A percentile compares a stretch with the other conserved stretches of the same genome.
Evolutionary conservation across 2,113 vertebrate genomes (phyloP).

Genomic region (Rousettus leschenaultii): DNA sequence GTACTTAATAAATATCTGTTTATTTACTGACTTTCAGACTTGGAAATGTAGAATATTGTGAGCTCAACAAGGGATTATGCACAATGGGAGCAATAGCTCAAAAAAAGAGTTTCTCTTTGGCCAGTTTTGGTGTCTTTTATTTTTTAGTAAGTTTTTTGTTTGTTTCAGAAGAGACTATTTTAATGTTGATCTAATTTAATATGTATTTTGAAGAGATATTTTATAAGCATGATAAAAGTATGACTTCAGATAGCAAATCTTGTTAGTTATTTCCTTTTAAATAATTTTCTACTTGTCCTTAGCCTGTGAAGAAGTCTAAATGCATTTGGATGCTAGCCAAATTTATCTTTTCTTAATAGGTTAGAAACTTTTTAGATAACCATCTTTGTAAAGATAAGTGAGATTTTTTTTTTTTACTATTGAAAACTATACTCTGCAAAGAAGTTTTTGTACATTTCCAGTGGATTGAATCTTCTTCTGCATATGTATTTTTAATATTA

Average conservation of each 20-base stretch:
- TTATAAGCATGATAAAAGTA: conserved; percentile 40
- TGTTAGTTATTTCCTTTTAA: conserved; percentile 52
- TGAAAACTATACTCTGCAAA: conserved; percentile 38
- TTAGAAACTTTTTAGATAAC: background rate
- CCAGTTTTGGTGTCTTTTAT: background rate
- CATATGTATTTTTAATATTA: conserved; percentile 45
- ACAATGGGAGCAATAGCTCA: background rate
- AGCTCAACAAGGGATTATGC: conserved; percentile 27
- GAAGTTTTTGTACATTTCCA: conserved; percentile 36
- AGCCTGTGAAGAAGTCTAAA: background rate
- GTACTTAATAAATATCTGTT: conserved; percentile 20
- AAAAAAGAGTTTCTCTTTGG: background rate
- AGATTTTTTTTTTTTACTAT: background rate
- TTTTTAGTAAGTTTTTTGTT: conserved; percentile 45
- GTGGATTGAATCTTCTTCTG: conserved; percentile 27
- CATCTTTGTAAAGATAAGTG: conserved; percentile 28
- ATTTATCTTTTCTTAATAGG: conserved; percentile 48
- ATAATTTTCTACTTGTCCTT: conserved; percentile 45
- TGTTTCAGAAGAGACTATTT: conserved; percentile 40
- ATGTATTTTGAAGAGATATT: conserved; percentile 18
- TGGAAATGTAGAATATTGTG: background rate
- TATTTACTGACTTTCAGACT: conserved; percentile 22
- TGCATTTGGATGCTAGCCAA: conserved; percentile 25
- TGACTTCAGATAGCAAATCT: conserved; percentile 39
- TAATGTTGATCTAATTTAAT: conserved; percentile 28